Evolutionary conservation across 2,113 vertebrate species (phyloP), one percentile per base, ranked within the genome.

Genomic region (Zonotrichia leucophrys): DNA sequence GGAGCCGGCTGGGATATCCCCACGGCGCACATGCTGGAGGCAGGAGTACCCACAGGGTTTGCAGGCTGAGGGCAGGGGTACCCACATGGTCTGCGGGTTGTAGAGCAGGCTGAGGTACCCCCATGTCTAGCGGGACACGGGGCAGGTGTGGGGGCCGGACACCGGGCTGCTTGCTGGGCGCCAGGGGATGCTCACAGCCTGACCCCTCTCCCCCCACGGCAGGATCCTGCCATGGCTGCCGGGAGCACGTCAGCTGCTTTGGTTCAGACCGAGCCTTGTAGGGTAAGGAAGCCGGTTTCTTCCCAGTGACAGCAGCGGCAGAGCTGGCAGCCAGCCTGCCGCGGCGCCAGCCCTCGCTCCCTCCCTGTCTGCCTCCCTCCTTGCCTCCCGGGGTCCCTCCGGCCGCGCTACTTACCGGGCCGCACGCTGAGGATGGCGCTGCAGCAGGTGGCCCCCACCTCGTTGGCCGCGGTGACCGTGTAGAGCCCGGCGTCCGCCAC

Each of bases 361-460:
- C 63, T 76, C 70, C 79, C 79, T 8, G 78, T 67, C 77, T 74
- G 69, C 64, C 64, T 60, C 46, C n/a, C 78, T 58, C 55, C 41
- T 79, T 53, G 14, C 70, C 74, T 18, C 81, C 35, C 15, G 14
- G 23, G 30, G 33, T 9, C 31, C 16, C 69, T n/a, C 37, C 60
- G 5, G 7, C 66, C 50, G 44, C 59, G n/a, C 52, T 64, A 58
- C 96, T 96, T 97, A 98, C 99, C 99, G 91, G 98, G 97, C 98
- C 98, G 98, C 89, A 99, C 98, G 11, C 97, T 97, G 80, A 99
- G 98, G 8, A 97, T 97, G 35, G 99, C 99, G 5, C 97, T 98
- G 96, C 98, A 99, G 97, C 98, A 98, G 56, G 97, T 97, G 73
- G 97, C 98, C 50, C 99, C 99, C 95, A 98, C 97, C 91, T 99